These are phyloP conservation scores for Melikaiella ostensackeni DNA, from an alignment of 2,888 invertebrate species.

Conservation along the genomic window DNA sequence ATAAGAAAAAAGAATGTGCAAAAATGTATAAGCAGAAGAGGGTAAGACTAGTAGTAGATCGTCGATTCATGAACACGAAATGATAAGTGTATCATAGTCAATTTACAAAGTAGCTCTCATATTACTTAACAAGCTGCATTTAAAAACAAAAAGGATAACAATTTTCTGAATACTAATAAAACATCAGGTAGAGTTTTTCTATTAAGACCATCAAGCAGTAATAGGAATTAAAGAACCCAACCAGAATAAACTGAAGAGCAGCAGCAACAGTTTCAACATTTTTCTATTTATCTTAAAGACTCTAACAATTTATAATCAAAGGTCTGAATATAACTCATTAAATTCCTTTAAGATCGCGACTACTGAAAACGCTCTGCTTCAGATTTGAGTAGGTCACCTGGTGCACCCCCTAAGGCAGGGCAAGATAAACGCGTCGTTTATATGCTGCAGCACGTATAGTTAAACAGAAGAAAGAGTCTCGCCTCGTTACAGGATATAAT, in stretches of 20 bases:
- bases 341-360: background rate
- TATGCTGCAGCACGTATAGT: conserved; percentile 38
- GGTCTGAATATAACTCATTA: background rate
- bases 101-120: background rate
- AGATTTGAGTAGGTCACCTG: conserved; percentile 16
- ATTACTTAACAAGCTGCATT: background rate
- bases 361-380: background rate
- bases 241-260: too few species aligned
- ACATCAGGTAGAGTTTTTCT: background rate
- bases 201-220: too few species aligned
- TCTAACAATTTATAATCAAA: background rate
- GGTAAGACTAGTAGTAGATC: background rate
- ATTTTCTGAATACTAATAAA: background rate
- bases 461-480: conserved; percentile 36
- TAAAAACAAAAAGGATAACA: background rate
- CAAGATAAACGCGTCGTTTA: conserved; percentile 36
- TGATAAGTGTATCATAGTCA: background rate
- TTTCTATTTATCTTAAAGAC: too few species aligned
- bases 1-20: too few species aligned
- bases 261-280: too few species aligned
- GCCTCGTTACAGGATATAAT: conserved; percentile 40
- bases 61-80: background rate
- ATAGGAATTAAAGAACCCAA: too few species aligned
- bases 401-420: conserved; percentile 24
- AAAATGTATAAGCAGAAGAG: background rate